Conservation (phyloP, 2,888 invertebrate species). For the Doris montereyensis region DNA sequence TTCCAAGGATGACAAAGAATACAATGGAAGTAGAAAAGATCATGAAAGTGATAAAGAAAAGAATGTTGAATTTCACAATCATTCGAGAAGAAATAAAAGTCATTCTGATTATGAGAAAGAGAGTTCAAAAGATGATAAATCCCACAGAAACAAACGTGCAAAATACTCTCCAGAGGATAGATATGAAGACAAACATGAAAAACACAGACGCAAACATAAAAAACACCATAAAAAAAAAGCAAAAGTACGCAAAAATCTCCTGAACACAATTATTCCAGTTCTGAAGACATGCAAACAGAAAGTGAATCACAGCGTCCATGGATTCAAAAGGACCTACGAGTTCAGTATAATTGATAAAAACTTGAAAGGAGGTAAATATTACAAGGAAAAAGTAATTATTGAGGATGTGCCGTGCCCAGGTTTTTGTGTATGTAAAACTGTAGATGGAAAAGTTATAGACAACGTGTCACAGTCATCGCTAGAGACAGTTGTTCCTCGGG, state of each 20-base stretch:
- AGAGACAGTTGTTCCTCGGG: constrained; percentile 73
- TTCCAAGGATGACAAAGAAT: background rate
- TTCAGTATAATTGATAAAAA: constrained; percentile 71
- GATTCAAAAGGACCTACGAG: constrained; percentile 70
- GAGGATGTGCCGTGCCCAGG: constrained; percentile 68
- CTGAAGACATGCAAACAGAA: background rate
- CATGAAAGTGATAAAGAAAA: background rate
- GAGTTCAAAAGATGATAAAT: background rate
- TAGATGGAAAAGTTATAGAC: constrained; percentile 69
- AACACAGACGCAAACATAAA: constrained; percentile 14
- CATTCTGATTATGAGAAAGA: constrained; percentile 6
- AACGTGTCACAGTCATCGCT: constrained; percentile 69
- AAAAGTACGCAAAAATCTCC: background rate
- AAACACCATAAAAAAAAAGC: constrained; percentile 17
- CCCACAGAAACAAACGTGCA: too few relatives aligned
- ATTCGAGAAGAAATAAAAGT: background rate
- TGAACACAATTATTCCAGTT: background rate
- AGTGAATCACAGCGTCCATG: too few relatives aligned
- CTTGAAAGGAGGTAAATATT: constrained; percentile 69
- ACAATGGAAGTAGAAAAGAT: background rate
- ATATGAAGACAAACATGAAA: constrained; percentile 9
- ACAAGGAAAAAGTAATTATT: constrained; percentile 66
- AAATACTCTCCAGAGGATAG: too few relatives aligned
- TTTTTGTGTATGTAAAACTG: constrained; percentile 70
- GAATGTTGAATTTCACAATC: background rate